Conservation (phyloP, 2,797 vertebrate genomes). For the Lagothrix lagotricha region DNA sequence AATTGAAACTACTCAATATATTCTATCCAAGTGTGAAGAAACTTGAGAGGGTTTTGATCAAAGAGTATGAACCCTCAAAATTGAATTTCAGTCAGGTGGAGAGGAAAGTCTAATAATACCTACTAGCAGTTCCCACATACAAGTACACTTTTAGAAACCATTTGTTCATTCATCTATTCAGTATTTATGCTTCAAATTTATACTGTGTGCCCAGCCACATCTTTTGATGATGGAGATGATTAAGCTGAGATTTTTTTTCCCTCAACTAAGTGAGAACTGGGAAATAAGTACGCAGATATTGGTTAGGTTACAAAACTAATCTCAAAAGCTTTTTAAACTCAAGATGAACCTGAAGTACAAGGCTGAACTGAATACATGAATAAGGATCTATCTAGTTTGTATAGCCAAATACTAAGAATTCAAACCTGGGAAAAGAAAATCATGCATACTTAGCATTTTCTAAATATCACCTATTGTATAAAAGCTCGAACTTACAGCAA, state of each 20-base stretch:
- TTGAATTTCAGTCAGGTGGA: constrained; percentile 62
- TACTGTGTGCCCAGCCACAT: background rate
- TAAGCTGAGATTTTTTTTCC: background rate
- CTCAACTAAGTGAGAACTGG: background rate
- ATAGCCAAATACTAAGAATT: background rate
- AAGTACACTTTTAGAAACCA: constrained; percentile 31
- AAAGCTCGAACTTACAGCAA: background rate
- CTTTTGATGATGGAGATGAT: constrained; percentile 23
- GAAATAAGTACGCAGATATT: background rate
- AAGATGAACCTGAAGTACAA: background rate
- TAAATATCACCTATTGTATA: background rate
- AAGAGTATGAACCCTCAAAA: constrained; percentile 56
- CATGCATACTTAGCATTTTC: background rate
- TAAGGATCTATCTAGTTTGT: background rate
- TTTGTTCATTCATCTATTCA: constrained; percentile 22
- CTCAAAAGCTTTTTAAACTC: background rate
- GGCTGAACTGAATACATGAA: background rate
- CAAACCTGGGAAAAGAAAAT: background rate
- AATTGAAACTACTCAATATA: constrained; percentile 55
- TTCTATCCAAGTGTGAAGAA: constrained; percentile 45
- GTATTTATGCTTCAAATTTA: constrained; percentile 22
- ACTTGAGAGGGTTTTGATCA: constrained; percentile 57
- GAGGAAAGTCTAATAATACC: constrained; percentile 45
- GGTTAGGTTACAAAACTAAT: background rate
- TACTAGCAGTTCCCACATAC: constrained; percentile 1